Percentiles rank a stretch among this genome's conserved stretches.
phyloP scores from a whole-genome alignment of 2,113 vertebrate genomes.

The Ochotona curzoniae region DNA sequence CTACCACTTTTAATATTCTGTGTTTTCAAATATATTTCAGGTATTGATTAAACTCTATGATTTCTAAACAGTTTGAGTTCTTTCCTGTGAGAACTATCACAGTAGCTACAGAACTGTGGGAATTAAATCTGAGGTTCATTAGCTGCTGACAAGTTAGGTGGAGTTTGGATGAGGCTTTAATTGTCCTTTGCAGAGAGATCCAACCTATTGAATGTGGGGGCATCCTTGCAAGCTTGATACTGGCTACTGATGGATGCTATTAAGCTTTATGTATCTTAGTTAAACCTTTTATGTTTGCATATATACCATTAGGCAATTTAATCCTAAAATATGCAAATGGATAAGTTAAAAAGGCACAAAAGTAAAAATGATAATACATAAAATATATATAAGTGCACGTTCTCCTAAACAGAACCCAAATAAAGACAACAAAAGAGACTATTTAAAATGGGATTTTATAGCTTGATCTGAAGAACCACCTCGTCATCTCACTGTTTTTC shows the following conservation, averaged over 20 bases:
- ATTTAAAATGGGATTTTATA: background rate
- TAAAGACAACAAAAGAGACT: slow-evolving; percentile 33
- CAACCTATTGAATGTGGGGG: slow-evolving; percentile 52
- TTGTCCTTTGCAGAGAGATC: slow-evolving; percentile 56
- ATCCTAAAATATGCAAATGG: slow-evolving; percentile 34
- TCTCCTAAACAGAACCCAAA: background rate
- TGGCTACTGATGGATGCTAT: slow-evolving; percentile 36
- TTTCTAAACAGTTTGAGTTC: slow-evolving; percentile 31
- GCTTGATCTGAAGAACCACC: slow-evolving; percentile 25
- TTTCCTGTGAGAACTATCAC: slow-evolving; percentile 29
- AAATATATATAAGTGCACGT: background rate
- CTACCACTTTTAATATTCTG: background rate
- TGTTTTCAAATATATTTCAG: slow-evolving; percentile 51
- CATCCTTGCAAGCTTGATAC: slow-evolving; percentile 58
- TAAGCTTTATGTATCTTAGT: slow-evolving; percentile 45
- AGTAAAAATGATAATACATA: background rate
- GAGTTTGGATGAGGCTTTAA: slow-evolving; percentile 55
- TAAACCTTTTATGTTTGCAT: slow-evolving; percentile 65
- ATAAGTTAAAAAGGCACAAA: background rate
- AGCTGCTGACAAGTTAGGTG: slow-evolving; percentile 40
- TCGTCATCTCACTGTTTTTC: background rate
- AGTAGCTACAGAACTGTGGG: slow-evolving; percentile 18
- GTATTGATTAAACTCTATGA: slow-evolving; percentile 53
- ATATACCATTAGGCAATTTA: slow-evolving; percentile 59
- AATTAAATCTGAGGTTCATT: slow-evolving; percentile 67